Percentiles rank a stretch among this genome's conserved stretches.
These are phyloP conservation scores for Trichopoda pennipes DNA, from an alignment of 2,888 invertebrate genomes.

Conservation along the genomic window DNA sequence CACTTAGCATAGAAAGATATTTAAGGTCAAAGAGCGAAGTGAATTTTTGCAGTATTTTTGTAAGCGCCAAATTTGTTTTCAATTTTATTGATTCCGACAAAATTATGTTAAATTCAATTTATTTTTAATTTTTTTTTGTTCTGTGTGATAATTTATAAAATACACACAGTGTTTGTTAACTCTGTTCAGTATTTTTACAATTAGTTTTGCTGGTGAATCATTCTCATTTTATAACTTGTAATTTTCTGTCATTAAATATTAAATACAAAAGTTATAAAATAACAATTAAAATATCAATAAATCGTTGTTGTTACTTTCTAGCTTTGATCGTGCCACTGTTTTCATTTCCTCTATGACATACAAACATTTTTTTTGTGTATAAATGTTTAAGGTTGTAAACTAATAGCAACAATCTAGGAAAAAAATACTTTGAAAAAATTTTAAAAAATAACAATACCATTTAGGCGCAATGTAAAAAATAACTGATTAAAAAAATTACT, in stretches of 20 bases:
- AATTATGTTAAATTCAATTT: too few relatives aligned
- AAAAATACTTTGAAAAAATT: conserved; percentile 5
- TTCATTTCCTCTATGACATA: conserved; percentile 24
- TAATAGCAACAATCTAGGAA: conserved; percentile 3
- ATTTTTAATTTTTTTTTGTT: too few relatives aligned
- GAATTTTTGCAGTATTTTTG: too few relatives aligned
- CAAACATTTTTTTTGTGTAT: background rate
- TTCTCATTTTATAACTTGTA: background rate
- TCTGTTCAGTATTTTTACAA: background rate
- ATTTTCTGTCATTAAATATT: background rate
- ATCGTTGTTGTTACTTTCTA: conserved; percentile 1
- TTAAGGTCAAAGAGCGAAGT: too few relatives aligned
- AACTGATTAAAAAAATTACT: conserved; percentile 24
- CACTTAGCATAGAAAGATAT: too few relatives aligned
- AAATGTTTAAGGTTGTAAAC: conserved; percentile 14
- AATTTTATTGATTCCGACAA: too few relatives aligned
- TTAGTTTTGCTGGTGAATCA: background rate
- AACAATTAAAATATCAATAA: conserved; percentile 40
- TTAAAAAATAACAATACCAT: conserved; percentile 8
- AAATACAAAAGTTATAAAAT: conserved; percentile 6
- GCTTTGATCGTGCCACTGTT: background rate
- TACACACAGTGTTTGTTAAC: too few relatives aligned
- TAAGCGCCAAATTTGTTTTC: too few relatives aligned
- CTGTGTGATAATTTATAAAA: too few relatives aligned
- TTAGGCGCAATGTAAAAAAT: conserved; percentile 5